Base-by-base conservation (phyloP, 2,113 vertebrate genomes). In the Tinamus guttatus region DNA sequence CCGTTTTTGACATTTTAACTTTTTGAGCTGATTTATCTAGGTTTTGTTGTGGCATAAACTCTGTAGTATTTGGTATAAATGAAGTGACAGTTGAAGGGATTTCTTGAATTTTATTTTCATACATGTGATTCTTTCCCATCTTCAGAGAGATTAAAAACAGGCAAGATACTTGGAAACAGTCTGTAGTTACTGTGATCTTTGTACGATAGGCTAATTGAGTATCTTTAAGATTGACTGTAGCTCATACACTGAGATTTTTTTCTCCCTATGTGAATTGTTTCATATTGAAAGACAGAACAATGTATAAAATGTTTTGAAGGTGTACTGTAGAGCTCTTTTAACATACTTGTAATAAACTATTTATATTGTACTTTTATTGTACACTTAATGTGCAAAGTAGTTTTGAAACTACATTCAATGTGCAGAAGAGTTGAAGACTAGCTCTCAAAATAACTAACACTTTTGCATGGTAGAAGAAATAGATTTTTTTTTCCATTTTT, bases 211-310 rank as follows among this genome's bases (percentile, higher is more conserved):
- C 4, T 10, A 67, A 92, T 91, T 74, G 28, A 78, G 80, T 97
- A 83, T 12, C 32, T 93, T 87, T 87, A 93, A 86, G 74, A 89
- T 86, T 83, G 28, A 85, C 40, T 93, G 7, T 38, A 76, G 40
- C 64, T 89, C 38, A 60, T 19, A 77, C 85, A 71, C 25, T 87
- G 86, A 93, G 68, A 87, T 47, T 77, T 83, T 93, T 96, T 94
- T 89, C 89, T 86, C 20, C 68, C 73, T 62, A 1, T 93, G 85
- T 91, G 85, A 94, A 70, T 96, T 96, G 94, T 97, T 98, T 98
- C 95, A 96, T 97, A 97, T 96, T 97, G 96, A 97, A 97, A 97
- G 96, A 96, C 87, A 93, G 67, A 93, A 94, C 93, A 91, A 49
- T 91, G 82, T 97, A 95, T 93, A 83, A 96, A 89, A 95, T 96